These are phyloP conservation scores for Campoletis sonorensis DNA, from an alignment of 1,140 invertebrate genomes.

Conservation along the genomic window DNA sequence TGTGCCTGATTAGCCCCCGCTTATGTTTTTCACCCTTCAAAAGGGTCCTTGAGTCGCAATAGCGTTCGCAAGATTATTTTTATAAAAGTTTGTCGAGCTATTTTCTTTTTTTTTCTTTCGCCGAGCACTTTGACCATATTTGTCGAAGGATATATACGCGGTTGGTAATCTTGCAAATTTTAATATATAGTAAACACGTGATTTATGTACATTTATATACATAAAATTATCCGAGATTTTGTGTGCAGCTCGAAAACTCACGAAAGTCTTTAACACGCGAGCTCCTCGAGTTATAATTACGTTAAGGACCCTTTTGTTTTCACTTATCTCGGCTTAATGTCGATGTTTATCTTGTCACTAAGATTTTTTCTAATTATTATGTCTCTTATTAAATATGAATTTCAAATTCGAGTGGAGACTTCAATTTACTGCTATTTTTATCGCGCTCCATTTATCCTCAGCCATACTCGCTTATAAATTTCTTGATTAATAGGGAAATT, in stretches of 20 bases:
- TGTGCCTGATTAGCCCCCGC: background rate
- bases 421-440: no score
- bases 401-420: no score
- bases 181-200: background rate
- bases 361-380: no score
- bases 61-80: background rate
- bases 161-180: background rate
- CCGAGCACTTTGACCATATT: background rate
- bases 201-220: background rate
- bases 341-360: no score
- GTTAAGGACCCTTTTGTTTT: no score
- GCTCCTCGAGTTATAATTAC: background rate
- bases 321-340: no score
- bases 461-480: no score
- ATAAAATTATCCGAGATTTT: background rate
- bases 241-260: background rate
- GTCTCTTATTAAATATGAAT: no score
- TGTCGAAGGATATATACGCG: conserved; percentile 2
- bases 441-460: no score
- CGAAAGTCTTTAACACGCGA: conserved; percentile 1
- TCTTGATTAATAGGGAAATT: no score
- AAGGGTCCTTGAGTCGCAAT: background rate
- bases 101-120: background rate
- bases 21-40: background rate
- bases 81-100: background rate